A percentile compares a stretch with the other conserved stretches of the same genome.
These are phyloP conservation scores for Pseudoips prasinana DNA, from an alignment of 2,888 invertebrate species.

Conservation along the genomic window DNA sequence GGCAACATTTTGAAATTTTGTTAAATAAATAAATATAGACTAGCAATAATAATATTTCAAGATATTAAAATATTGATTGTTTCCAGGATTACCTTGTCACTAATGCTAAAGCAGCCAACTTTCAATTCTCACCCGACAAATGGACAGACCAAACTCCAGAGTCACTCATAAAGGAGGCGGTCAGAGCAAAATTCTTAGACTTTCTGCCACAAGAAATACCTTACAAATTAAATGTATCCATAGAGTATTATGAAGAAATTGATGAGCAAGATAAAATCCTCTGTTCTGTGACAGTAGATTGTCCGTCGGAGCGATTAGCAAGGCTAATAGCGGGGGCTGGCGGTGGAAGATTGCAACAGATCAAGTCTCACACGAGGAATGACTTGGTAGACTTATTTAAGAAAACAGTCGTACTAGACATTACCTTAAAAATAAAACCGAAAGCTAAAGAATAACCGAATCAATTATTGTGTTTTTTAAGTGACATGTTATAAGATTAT, in stretches of 20 bases:
- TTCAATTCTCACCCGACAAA: conserved; percentile 85
- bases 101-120: conserved; percentile 84
- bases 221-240: conserved; percentile 84
- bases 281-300: conserved; percentile 83
- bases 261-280: conserved; percentile 72
- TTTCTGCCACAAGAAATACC: conserved; percentile 93
- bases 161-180: conserved; percentile 86
- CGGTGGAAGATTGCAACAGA: conserved; percentile 86
- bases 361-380: conserved; percentile 84
- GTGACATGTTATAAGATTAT: too few species aligned
- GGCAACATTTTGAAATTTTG: too few species aligned
- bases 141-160: conserved; percentile 89
- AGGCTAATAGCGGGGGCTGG: conserved; percentile 85
- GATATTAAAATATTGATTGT: conserved; percentile 3
- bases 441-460: conserved; percentile 27
- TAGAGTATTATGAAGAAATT: conserved; percentile 85
- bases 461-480: too few species aligned
- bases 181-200: conserved; percentile 92
- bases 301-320: conserved; percentile 83
- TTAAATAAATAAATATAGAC: too few species aligned
- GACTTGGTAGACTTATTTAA: conserved; percentile 85
- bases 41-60: too few species aligned
- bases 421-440: conserved; percentile 49
- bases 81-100: conserved; percentile 86
- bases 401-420: conserved; percentile 75